Evolutionary conservation across 2,797 vertebrate species (phyloP).

Genomic region (Sciaenops ocellatus): DNA sequence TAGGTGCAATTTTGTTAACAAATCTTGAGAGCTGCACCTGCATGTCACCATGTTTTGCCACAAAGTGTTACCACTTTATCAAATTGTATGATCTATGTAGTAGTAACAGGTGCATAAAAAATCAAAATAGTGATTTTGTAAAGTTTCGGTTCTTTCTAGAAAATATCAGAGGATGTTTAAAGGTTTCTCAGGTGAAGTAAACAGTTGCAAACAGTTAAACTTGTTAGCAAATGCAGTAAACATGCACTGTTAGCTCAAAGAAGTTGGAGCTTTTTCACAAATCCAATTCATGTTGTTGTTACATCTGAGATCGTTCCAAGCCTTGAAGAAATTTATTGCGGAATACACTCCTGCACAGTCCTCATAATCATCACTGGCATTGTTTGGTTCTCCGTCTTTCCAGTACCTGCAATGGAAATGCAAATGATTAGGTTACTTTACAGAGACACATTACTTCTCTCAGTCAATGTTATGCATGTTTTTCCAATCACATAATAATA

Average conservation of each 20-base stretch:
- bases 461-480: background rate
- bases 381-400: constrained; percentile 56
- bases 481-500: background rate
- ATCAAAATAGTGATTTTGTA: too few species aligned
- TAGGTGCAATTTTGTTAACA: too few species aligned
- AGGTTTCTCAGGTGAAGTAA: background rate
- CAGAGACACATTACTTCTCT: background rate
- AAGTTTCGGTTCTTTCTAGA: background rate
- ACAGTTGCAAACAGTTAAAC: background rate
- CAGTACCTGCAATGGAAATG: constrained; percentile 71
- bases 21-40: too few species aligned
- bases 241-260: background rate
- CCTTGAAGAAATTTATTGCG: constrained; percentile 43
- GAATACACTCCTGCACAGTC: constrained; percentile 60
- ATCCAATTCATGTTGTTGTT: background rate
- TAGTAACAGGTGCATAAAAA: background rate
- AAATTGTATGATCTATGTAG: background rate
- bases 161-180: background rate
- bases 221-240: background rate
- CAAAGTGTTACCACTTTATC: too few species aligned
- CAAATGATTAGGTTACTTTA: constrained; percentile 10
- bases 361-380: background rate
- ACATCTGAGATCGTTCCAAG: constrained; percentile 29
- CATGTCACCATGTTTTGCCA: too few species aligned
- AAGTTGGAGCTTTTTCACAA: constrained; percentile 52